Base-by-base conservation (phyloP, 2,797 vertebrate genomes). In the Falco concolor region DNA sequence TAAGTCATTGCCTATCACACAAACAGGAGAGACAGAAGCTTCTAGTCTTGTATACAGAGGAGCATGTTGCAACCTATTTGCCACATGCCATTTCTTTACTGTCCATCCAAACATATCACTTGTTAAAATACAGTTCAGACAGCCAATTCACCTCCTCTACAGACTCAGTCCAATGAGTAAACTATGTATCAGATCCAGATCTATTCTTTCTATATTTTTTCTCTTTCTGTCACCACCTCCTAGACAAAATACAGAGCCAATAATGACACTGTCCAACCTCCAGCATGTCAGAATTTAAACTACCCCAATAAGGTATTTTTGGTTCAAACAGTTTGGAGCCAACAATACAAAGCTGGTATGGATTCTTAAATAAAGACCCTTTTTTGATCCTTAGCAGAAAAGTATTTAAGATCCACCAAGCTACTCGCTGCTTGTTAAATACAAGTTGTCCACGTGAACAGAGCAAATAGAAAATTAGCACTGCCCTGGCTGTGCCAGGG, bases 381-480 rank as follows among this genome's bases (percentile, higher is more conserved):
- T 60, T 83, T 32, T 5, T 4, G 40, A 83, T 61, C n/a, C 28
- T 45, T 42, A 75, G 74, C 6, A 40, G 36, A 11, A 70, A 47
- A 47, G 28, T 45, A 67, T 6, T 70, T 19, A 50, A 79, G 25
- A 81, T n/a, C 3, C 59, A 57, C 21, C 10, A 79, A 57, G 47
- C 18, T 34, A 32, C 42, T 75, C 54, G 36, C 11, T 76, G 27
- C 6, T 36, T 70, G 8, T 45, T 75, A 78, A 79, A 74, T 20
- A 8, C 0, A 0, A 80, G 9, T 3, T 47, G 34, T 30, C 22
- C 50, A 52, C 12, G 8, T 2, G 2, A 69, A 67, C 2, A 10
- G 27, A 76, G 12, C 6, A 79, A 40, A 25, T 0, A 38, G 30
- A 74, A 93, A 74, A 83, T 42, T 9, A 53, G 34, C 45, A 60